phyloP scores from a whole-genome alignment of 2,113 vertebrate species.

The Cebidichthys violaceus region DNA sequence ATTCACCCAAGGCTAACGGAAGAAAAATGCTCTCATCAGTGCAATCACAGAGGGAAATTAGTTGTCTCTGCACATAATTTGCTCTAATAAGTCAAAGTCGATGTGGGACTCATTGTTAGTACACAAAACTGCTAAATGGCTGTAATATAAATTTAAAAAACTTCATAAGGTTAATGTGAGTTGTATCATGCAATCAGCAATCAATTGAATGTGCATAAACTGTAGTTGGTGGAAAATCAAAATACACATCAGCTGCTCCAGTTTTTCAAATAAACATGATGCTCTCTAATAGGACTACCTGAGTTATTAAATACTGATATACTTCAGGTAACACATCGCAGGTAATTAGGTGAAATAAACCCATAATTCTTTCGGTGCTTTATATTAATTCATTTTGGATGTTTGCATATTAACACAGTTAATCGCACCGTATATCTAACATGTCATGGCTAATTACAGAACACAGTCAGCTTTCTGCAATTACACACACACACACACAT shows the following conservation, averaged over 20 bases:
- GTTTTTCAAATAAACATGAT: conserved; percentile 16
- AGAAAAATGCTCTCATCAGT: conserved; percentile 73
- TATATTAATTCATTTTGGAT: conserved; percentile 80
- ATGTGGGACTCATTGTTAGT: conserved; percentile 68
- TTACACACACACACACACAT: conserved; percentile 22
- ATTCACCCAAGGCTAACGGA: conserved; percentile 59
- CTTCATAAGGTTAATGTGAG: conserved; percentile 14
- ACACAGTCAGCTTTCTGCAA: conserved; percentile 51
- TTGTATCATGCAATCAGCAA: neutral
- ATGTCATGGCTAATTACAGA: conserved; percentile 80
- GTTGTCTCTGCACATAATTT: conserved; percentile 76
- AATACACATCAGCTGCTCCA: neutral
- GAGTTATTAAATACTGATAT: conserved; percentile 45
- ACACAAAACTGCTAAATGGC: conserved; percentile 23
- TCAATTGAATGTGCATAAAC: conserved; percentile 9
- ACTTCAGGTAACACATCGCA: conserved; percentile 33
- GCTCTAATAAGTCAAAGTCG: conserved; percentile 77
- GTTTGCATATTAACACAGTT: conserved; percentile 82
- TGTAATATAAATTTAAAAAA: conserved; percentile 27
- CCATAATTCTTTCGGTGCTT: conserved; percentile 69
- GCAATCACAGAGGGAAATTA: conserved; percentile 75
- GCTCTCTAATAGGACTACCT: neutral
- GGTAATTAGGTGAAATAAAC: conserved; percentile 63
- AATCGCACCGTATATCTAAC: conserved; percentile 77
- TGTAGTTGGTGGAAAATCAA: conserved; percentile 9